A percentile compares a stretch with the other conserved stretches of the same genome.
phyloP scores from a whole-genome alignment of 2,113 vertebrate genomes.

The Nyctereutes procyonoides region DNA sequence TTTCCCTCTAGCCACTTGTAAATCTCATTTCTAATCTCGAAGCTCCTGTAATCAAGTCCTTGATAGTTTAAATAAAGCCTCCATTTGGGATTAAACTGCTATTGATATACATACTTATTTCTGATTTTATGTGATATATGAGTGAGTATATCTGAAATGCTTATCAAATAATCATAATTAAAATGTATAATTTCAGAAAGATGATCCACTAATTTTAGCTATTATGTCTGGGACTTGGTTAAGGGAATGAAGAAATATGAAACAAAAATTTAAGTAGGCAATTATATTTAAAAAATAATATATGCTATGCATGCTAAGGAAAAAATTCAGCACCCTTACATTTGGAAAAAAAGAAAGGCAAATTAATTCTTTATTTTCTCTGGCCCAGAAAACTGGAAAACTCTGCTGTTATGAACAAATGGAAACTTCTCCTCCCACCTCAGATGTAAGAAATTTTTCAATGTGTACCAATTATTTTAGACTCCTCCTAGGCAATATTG shows the following conservation, averaged over 20 bases:
- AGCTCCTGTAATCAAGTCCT: slow-evolving; percentile 82
- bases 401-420: slow-evolving; percentile 15
- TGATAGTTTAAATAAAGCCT: slow-evolving; percentile 82
- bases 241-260: slow-evolving; percentile 73
- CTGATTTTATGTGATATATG: slow-evolving; percentile 82
- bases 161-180: slow-evolving; percentile 85
- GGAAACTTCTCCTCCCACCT: slow-evolving; percentile 42
- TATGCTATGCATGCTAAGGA: slow-evolving; percentile 38
- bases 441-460: slow-evolving; percentile 61
- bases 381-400: slow-evolving; percentile 53
- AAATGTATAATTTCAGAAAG: slow-evolving; percentile 81
- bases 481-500: slow-evolving; percentile 70
- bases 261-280: slow-evolving; percentile 74
- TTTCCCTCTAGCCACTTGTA: slow-evolving; percentile 83
- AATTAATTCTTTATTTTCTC: slow-evolving; percentile 28
- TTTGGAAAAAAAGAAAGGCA: not conserved
- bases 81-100: slow-evolving; percentile 83
- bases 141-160: slow-evolving; percentile 74
- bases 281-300: slow-evolving; percentile 73
- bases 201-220: slow-evolving; percentile 80
- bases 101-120: slow-evolving; percentile 82
- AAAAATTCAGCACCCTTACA: slow-evolving; percentile 45
- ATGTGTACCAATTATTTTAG: slow-evolving; percentile 78
- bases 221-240: slow-evolving; percentile 69
- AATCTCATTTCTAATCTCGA: slow-evolving; percentile 84